Percentiles rank a stretch among this genome's conserved stretches.
phyloP scores from a whole-genome alignment of 1,140 invertebrate genomes.

The Stegodyphus dumicola region DNA sequence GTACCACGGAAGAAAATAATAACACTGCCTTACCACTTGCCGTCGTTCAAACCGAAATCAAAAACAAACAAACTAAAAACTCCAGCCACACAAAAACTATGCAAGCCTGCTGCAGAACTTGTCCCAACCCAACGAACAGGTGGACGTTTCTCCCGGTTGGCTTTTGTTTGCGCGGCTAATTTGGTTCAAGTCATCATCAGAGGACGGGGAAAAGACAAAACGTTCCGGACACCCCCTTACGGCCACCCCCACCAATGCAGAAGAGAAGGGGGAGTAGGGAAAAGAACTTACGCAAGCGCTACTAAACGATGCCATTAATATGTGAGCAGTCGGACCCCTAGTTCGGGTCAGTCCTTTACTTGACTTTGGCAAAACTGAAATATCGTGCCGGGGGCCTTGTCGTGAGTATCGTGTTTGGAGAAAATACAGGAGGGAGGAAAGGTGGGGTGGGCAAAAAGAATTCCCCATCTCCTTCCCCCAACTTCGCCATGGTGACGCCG shows the following conservation, averaged over 20 bases:
- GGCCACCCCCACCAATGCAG: background rate
- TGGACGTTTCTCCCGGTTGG: slow-evolving; percentile 19
- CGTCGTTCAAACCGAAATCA: background rate
- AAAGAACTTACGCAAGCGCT: slow-evolving; percentile 51
- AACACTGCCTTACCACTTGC: background rate
- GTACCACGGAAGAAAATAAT: slow-evolving; percentile 3
- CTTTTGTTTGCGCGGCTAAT: slow-evolving; percentile 56
- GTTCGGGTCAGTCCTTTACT: background rate
- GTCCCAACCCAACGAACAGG: slow-evolving; percentile 38
- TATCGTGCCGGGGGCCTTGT: background rate
- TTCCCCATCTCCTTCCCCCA: background rate
- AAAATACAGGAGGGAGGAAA: background rate
- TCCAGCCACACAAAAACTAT: background rate
- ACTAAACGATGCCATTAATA: slow-evolving; percentile 61
- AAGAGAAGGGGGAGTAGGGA: background rate
- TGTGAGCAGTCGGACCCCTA: slow-evolving; percentile 34
- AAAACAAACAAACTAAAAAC: slow-evolving; percentile 19
- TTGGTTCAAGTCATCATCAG: slow-evolving; percentile 59
- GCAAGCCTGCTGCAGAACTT: background rate
- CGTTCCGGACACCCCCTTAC: slow-evolving; percentile 6
- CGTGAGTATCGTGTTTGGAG: slow-evolving; percentile 25
- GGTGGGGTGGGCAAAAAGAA: no score
- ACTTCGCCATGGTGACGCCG: slow-evolving; percentile 8
- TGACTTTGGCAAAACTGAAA: background rate
- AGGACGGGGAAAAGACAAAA: slow-evolving; percentile 27